Conservation (phyloP, 2,888 invertebrate genomes). For the Platycheirus albimanus region DNA sequence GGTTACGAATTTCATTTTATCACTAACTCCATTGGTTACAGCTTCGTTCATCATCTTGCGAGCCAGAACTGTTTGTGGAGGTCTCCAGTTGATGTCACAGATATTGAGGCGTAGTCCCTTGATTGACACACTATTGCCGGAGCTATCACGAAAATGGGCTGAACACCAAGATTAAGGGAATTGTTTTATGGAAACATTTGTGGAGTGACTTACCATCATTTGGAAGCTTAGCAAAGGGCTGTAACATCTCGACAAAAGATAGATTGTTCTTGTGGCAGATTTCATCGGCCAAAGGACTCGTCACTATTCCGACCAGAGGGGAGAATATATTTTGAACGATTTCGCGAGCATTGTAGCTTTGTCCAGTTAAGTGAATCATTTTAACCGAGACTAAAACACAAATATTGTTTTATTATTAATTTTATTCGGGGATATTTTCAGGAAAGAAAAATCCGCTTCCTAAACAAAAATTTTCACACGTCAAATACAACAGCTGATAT, state of each 20-base stretch:
- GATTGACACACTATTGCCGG: conserved; percentile 88
- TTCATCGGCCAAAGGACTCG: conserved; percentile 91
- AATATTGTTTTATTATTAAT: neutral
- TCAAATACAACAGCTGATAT: conserved; percentile 62
- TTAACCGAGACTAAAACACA: conserved; percentile 8
- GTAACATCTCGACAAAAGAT: conserved; percentile 93
- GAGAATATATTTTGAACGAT: conserved; percentile 95
- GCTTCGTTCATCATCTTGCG: conserved; percentile 93
- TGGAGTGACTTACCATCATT: conserved; percentile 86
- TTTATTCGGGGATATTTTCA: neutral
- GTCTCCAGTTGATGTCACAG: conserved; percentile 91
- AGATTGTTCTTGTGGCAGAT: conserved; percentile 95
- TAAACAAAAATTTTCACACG: conserved; percentile 57
- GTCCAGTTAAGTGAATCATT: conserved; percentile 84
- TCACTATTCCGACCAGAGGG: conserved; percentile 93
- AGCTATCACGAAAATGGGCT: conserved; percentile 94
- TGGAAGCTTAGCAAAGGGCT: conserved; percentile 92
- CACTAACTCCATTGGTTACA: conserved; percentile 86
- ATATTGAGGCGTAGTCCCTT: conserved; percentile 91
- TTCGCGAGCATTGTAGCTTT: conserved; percentile 89
- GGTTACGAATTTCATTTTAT: conserved; percentile 84
- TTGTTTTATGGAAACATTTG: conserved; percentile 5
- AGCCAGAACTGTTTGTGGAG: conserved; percentile 91
- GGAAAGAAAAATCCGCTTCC: conserved; percentile 13
- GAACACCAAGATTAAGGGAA: conserved; percentile 57